Conservation (phyloP, 2,113 vertebrate genomes). For the Nanorana parkeri region DNA sequence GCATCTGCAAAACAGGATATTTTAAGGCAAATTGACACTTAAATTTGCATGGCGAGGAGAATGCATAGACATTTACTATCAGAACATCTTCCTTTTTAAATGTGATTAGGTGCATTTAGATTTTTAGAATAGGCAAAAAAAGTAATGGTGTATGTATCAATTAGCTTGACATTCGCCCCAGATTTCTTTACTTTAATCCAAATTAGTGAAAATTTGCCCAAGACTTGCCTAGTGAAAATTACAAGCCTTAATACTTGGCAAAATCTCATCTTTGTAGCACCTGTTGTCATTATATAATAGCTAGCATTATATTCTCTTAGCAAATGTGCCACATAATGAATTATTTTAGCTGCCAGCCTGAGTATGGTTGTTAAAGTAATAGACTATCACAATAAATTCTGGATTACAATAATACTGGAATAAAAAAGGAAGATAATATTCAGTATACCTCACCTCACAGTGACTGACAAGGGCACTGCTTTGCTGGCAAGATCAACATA, state of each 20-base stretch:
- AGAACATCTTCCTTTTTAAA: background rate
- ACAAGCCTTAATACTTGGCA: too few species aligned
- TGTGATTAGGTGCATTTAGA: background rate
- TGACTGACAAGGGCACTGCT: too few species aligned
- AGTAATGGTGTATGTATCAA: background rate
- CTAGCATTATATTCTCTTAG: conserved; percentile 13
- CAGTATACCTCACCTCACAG: too few species aligned
- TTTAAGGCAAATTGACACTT: conserved; percentile 20
- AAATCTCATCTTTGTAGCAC: too few species aligned
- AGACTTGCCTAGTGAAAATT: too few species aligned
- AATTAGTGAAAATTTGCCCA: too few species aligned
- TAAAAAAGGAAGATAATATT: too few species aligned
- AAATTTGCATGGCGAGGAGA: conserved; percentile 3
- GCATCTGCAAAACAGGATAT: conserved; percentile 23
- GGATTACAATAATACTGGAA: too few species aligned
- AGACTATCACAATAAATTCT: conserved; percentile 26
- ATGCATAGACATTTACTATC: background rate
- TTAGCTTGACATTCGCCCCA: too few species aligned
- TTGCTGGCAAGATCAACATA: too few species aligned
- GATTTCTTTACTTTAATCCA: too few species aligned
- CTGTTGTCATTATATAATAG: conserved; percentile 21
- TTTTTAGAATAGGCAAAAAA: background rate
- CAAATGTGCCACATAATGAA: conserved; percentile 25
- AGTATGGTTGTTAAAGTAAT: background rate
- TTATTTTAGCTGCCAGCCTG: background rate